These are phyloP conservation scores for Indicator maculatus DNA, from an alignment of 2,113 vertebrate species.

Conservation along the genomic window DNA sequence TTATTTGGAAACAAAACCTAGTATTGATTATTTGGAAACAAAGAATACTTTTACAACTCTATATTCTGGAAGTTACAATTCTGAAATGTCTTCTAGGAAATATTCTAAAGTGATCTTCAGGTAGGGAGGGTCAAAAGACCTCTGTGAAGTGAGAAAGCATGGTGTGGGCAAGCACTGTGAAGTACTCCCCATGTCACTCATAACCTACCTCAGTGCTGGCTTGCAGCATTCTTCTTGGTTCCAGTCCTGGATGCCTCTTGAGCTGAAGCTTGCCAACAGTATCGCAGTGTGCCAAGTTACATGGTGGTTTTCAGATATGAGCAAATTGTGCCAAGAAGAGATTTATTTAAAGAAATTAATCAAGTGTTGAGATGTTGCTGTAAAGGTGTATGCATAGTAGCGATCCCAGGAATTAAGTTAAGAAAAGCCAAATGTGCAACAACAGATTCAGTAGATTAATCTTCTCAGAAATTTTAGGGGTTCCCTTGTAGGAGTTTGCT, in stretches of 20 bases:
- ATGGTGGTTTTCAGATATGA: not conserved
- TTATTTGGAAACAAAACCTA: not conserved
- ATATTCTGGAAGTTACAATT: not conserved
- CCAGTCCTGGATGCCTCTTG: not conserved
- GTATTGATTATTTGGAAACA: not conserved
- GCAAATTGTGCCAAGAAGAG: not conserved
- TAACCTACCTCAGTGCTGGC: not conserved
- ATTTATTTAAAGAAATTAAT: constrained; percentile 3
- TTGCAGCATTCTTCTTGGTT: not conserved
- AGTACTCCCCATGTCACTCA: not conserved
- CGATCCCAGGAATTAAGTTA: not conserved
- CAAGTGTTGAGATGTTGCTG: not conserved
- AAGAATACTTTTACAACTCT: not conserved
- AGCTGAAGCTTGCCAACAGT: not conserved
- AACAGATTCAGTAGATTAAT: not conserved
- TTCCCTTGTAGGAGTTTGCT: not conserved
- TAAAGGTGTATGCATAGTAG: not conserved
- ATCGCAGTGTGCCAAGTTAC: not conserved
- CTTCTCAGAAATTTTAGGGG: not conserved
- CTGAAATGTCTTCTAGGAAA: not conserved
- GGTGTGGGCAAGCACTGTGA: not conserved
- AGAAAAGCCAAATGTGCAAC: not conserved
- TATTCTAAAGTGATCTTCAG: not conserved
- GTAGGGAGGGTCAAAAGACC: not conserved
- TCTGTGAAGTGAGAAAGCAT: not conserved